Base-by-base conservation (phyloP, 2,888 invertebrate genomes). In the Anthrax anthrax region DNA sequence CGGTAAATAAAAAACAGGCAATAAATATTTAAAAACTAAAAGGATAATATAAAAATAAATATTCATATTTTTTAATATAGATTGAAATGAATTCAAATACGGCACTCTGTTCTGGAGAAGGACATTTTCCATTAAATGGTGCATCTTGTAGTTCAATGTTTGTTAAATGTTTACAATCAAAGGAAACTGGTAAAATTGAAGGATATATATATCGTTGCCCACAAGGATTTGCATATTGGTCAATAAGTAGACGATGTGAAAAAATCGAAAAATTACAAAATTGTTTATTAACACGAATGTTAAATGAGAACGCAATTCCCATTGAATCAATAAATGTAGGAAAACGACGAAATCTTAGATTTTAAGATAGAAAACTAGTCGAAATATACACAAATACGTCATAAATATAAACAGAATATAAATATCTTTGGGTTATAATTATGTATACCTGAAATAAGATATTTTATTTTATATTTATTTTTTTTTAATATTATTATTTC, bases 181-280 rank as follows among this genome's bases (percentile, higher is more conserved):
- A 58, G 13, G 69, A 70, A 51, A 60, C 69, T 2, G 72, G 70
- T 40, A 72, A 67, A 44, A 61, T 84, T 54, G 72, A 78, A 63
- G 87, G 83, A 16, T 77, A 76, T 56, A 70, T 88, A 14, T 80
- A 81, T 62, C 81, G 80, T 57, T 89, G 89, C 65, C 88, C 88
- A 1, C 70, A 77, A 56, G 79, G 80, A 39, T 85, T 77, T 56
- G 73, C 80, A 5, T 89, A 80, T 61, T 87, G 85, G 84, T 74
- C 80, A 39, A 76, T 83, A 4, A 86, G 84, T 55, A 76, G 80
- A 63, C 73, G 81, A 58, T 88, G 87, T 60, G 87, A 88, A 65
- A 73, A 75, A 39, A 69, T 70, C 1, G 67, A 71, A 39, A 75
- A 74, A 58, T 65, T 85, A 43, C 71, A 73, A 46, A 75, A 76